Evolutionary conservation across 2,797 vertebrate genomes (phyloP), one percentile per base, ranked within the genome.

Genomic region (Darevskia nairensis): DNA sequence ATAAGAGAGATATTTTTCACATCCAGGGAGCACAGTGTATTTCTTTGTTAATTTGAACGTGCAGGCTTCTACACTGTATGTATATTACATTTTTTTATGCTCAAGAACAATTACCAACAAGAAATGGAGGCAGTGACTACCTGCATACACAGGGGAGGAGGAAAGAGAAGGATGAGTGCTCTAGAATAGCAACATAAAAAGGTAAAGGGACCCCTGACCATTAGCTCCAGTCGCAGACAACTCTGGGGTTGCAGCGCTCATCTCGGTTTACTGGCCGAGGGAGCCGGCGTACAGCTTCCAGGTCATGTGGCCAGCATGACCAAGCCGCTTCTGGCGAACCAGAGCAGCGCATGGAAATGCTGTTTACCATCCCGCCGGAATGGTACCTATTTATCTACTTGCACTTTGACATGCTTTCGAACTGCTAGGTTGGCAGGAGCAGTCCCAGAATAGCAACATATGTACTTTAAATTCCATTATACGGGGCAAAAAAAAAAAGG

Each of bases 391-490:
- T 35, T 35, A 35, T 35, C 35, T 35, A 35, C 35, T 35, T 35
- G 35, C 35, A 35, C 35, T 35, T 35, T 35, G 35, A 35, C 35
- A 35, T 35, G 35, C 35, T 35, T 35, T 35, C 35, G 35, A 35
- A 35, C 35, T 35, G 35, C 35, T 35, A 35, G 35, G 35, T 35
- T 35, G 35, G 35, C 35, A 35, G 35, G 35, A 35, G 35, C 35
- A 35, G 35, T 35, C 35, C 35, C 35, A 35, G 35, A 35, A 35
- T 35, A 35, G 35, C 35, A 35, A 35, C 74, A 82, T 80, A 82
- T 77, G 89, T 88, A 80, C 87, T 92, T 90, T 87, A 71, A 69
- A 88, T 84, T 86, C 74, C 86, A 32, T 74, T 82, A 80, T 68
- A 91, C 0, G 61, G 13, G 25, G 69, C 35, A 82, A 87, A 88